phyloP scores from a whole-genome alignment of 2,888 invertebrate genomes.

The Mylabris sibirica region DNA sequence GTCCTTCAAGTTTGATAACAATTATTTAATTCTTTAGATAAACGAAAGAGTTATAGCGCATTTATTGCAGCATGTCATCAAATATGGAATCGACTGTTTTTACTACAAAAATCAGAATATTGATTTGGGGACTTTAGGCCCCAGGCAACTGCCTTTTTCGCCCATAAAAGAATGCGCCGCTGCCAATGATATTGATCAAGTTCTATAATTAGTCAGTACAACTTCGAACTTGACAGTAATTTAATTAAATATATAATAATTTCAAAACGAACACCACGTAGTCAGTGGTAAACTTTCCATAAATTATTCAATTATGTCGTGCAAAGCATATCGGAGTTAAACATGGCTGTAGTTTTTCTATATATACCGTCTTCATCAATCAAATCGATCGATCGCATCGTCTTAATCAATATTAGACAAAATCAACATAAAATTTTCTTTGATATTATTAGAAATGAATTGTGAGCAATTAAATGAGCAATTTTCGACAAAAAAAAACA shows the following conservation, averaged over 20 bases:
- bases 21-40: too few species aligned
- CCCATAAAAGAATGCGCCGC: too few species aligned
- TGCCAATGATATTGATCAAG: neutral
- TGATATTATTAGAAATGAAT: neutral
- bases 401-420: neutral
- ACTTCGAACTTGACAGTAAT: slow-evolving; percentile 9
- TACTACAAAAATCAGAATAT: too few species aligned
- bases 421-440: neutral
- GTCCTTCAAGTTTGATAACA: too few species aligned
- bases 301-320: slow-evolving; percentile 11
- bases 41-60: too few species aligned
- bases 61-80: too few species aligned
- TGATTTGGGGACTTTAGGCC: too few species aligned
- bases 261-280: slow-evolving; percentile 6
- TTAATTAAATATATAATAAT: slow-evolving; percentile 16
- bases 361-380: neutral
- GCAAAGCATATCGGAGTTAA: neutral
- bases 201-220: slow-evolving; percentile 14
- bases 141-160: too few species aligned
- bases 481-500: neutral
- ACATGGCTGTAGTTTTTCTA: neutral
- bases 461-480: neutral
- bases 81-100: too few species aligned
- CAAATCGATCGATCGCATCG: neutral
- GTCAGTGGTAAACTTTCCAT: neutral